Evolutionary conservation across 2,797 vertebrate species (phyloP), one percentile per base, ranked within the genome.

Genomic region (Monodelphis domestica): DNA sequence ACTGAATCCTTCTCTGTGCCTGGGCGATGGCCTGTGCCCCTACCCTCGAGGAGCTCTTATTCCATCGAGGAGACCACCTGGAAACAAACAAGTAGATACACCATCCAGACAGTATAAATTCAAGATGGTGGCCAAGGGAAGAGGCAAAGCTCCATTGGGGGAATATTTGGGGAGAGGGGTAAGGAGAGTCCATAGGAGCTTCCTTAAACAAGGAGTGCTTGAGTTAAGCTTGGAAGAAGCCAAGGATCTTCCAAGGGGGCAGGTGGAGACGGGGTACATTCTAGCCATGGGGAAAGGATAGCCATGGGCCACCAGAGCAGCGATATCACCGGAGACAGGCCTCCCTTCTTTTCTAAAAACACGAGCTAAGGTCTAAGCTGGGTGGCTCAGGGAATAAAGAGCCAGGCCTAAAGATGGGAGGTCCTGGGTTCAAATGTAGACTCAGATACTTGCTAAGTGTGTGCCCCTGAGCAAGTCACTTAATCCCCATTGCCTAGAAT

Each of bases 131-230:
- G 24, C 21, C 9, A 26, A 21, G 21, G 70, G 3, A 45, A 9
- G 33, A 10, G 56, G 9, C 56, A 5, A 26, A 55, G 54, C 24
- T 7, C 28, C 28, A 29, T 2, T 29, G 56, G 56, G 12, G 26
- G 9, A 28, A n/a, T n/a, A n/a, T n/a, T n/a, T n/a, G 54, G 55
- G 7, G 54, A 21, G 33, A 11, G n/a, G 59, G 57, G 57, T 33
- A 38, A 24, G n/a, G 38, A 0, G 1, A 24, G 38, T 24, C 17
- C 21, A 0, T 38, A 3, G 2, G 15, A 70, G 2, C n/a, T n/a
- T 6, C n/a, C 63, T 7, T 2, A 38, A 70, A 70, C 5, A 3
- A 38, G n/a, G 38, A n/a, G 33, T 38, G 12, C 63, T 38, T 59
- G 63, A 38, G 63, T n/a, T 70, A 7, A 17, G n/a, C 5, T 70